phyloP scores from a whole-genome alignment of 2,888 invertebrate genomes.

The Allacma fusca region DNA sequence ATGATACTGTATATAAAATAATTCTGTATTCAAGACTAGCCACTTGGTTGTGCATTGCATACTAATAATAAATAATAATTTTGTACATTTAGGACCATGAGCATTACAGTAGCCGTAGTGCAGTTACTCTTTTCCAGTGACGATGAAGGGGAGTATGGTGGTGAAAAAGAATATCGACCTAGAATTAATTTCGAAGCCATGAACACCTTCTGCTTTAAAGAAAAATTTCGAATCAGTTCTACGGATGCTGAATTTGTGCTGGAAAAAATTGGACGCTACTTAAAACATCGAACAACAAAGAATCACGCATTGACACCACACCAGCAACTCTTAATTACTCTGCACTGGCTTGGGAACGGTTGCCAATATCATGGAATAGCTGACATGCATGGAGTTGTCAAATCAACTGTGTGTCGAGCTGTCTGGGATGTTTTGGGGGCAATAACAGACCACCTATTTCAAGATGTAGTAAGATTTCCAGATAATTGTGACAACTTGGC shows the following conservation, averaged over 20 bases:
- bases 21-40: no score
- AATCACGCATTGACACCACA: slow-evolving; percentile 28
- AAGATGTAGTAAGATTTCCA: slow-evolving; percentile 44
- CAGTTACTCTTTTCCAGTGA: background rate
- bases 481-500: slow-evolving; percentile 26
- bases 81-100: no score
- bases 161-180: background rate
- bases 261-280: background rate
- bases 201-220: background rate
- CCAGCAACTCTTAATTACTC: slow-evolving; percentile 33
- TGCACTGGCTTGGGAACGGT: slow-evolving; percentile 45
- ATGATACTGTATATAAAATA: no score
- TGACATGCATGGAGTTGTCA: slow-evolving; percentile 44
- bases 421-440: slow-evolving; percentile 31
- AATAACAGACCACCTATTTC: slow-evolving; percentile 40
- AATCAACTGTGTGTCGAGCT: slow-evolving; percentile 47
- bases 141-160: background rate
- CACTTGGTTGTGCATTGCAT: no score
- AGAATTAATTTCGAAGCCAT: slow-evolving; percentile 8
- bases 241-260: background rate
- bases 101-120: no score
- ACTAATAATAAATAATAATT: no score
- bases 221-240: slow-evolving; percentile 7
- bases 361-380: slow-evolving; percentile 40
- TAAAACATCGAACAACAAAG: slow-evolving; percentile 12